These are phyloP conservation scores for Actinemys pallida DNA, from an alignment of 2,113 vertebrate genomes.

Conservation along the genomic window DNA sequence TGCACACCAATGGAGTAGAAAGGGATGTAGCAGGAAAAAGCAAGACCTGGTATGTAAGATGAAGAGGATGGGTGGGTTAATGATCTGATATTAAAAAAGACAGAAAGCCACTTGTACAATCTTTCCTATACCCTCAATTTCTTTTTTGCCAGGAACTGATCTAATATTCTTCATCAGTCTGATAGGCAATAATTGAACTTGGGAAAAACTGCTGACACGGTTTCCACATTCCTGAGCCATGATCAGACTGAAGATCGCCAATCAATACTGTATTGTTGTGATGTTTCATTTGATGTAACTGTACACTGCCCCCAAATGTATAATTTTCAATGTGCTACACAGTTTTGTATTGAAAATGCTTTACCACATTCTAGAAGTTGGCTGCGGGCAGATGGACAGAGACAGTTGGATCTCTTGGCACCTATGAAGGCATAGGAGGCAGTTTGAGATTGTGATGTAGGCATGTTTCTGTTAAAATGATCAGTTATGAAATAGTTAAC, in stretches of 20 bases:
- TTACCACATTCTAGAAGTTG: neutral
- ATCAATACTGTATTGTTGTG: rapidly evolving
- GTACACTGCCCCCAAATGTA: neutral
- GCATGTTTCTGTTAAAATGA: no score
- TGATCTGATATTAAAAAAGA: neutral
- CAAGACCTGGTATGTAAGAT: neutral
- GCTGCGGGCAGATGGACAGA: neutral
- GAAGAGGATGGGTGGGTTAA: neutral
- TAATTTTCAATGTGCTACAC: neutral
- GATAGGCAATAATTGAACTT: neutral
- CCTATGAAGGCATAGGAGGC: no score
- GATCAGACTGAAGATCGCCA: neutral
- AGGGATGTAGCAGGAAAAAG: neutral
- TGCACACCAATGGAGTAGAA: neutral
- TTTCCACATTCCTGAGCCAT: neutral
- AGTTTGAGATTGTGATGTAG: no score
- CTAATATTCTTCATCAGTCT: neutral
- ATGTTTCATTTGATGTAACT: neutral
- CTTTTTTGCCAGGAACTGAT: neutral
- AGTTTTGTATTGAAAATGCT: neutral
- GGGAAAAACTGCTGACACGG: neutral
- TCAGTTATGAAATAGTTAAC: no score
- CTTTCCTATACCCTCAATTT: rapidly evolving
- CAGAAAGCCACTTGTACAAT: neutral
- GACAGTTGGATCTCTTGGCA: neutral